Percentiles rank a stretch among this genome's conserved stretches.
Evolutionary conservation across 2,797 vertebrate species (phyloP).

Genomic region (Antrozous pallidus): DNA sequence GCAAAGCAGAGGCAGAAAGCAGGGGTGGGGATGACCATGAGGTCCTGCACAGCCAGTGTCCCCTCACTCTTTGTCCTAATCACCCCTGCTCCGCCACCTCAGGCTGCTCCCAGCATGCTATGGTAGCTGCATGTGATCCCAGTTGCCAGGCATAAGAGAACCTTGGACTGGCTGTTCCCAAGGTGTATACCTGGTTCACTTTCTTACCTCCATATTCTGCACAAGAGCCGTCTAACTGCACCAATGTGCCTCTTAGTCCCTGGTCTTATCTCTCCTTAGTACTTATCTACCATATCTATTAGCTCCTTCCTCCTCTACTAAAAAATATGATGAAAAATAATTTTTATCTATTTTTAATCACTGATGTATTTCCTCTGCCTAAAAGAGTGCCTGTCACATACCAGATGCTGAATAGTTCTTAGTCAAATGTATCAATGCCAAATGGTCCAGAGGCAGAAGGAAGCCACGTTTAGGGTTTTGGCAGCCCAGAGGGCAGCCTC

Average conservation of each 20-base stretch:
- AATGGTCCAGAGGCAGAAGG: background rate
- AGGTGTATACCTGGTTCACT: background rate
- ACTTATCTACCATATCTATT: background rate
- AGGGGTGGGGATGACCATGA: background rate
- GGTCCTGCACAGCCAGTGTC: background rate
- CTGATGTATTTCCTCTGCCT: background rate
- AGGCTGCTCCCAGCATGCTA: background rate
- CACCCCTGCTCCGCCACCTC: background rate
- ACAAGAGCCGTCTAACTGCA: no score
- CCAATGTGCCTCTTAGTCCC: no score
- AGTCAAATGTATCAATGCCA: background rate
- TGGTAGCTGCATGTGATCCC: no score
- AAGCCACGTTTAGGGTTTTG: no score
- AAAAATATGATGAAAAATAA: background rate
- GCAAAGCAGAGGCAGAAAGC: background rate
- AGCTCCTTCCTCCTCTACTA: background rate
- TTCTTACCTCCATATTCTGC: no score
- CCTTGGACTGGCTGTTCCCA: background rate
- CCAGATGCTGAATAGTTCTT: background rate
- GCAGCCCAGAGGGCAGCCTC: background rate
- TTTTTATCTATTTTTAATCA: background rate
- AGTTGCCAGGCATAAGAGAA: background rate
- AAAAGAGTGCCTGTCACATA: background rate
- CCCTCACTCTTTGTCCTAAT: no score
- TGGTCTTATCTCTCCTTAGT: background rate